These are phyloP conservation scores for Pseudocheirus occidentalis DNA, from an alignment of 2,797 vertebrate genomes.

Conservation along the genomic window DNA sequence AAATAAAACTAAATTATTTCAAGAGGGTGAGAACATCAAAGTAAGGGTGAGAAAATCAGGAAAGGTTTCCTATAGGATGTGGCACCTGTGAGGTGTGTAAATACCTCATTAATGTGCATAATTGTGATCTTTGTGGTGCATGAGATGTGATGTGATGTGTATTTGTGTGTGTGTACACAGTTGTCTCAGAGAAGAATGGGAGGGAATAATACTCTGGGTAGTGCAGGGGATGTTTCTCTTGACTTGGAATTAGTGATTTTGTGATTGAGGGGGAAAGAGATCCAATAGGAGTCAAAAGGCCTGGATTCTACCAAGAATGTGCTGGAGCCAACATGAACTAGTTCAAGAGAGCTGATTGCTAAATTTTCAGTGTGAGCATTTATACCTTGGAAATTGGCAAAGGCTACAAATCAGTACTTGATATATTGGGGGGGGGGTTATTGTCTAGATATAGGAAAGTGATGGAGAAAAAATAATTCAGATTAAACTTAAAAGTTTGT, in stretches of 20 bases:
- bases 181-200: not conserved
- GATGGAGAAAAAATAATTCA: not conserved
- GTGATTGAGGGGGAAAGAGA: not conserved
- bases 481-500: not conserved
- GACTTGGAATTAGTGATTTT: not conserved
- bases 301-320: not conserved
- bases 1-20: not conserved
- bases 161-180: not conserved
- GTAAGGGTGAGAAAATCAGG: not conserved
- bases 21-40: not conserved
- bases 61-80: not conserved
- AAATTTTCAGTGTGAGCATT: not conserved
- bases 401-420: not conserved
- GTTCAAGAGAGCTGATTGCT: not conserved
- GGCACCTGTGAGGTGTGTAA: not conserved
- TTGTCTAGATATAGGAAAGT: not conserved
- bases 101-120: not conserved
- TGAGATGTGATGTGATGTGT: not conserved
- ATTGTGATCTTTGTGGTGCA: not conserved
- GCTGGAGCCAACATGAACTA: not conserved
- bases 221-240: not conserved
- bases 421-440: not conserved
- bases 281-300: not conserved
- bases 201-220: not conserved
- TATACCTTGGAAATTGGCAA: not conserved